Evolutionary conservation across 1,140 invertebrate genomes (phyloP).

Genomic region (Notospermus geniculatus): DNA sequence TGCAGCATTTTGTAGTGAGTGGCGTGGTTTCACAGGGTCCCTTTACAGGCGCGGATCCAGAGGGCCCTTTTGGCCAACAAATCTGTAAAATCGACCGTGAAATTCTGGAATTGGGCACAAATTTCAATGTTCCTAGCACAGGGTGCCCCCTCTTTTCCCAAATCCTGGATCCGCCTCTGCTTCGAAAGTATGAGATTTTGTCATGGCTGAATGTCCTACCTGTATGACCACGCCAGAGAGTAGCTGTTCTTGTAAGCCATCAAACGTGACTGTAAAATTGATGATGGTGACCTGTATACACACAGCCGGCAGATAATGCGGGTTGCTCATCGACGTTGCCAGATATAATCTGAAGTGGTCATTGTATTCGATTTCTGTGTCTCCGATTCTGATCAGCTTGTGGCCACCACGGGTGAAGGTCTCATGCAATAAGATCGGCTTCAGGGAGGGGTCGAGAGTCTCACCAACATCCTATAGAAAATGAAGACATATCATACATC

Average conservation of each 20-base stretch:
- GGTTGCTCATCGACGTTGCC: slow-evolving; percentile 50
- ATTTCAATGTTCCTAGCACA: too few relatives aligned
- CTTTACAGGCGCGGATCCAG: too few relatives aligned
- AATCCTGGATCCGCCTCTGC: too few relatives aligned
- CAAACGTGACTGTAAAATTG: slow-evolving; percentile 56
- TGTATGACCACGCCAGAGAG: slow-evolving; percentile 51
- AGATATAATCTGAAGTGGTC: slow-evolving; percentile 55
- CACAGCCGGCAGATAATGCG: slow-evolving; percentile 50
- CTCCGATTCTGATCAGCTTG: slow-evolving; percentile 51
- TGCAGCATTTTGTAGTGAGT: too few relatives aligned
- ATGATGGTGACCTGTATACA: slow-evolving; percentile 52
- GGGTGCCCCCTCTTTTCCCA: too few relatives aligned
- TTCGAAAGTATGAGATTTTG: too few relatives aligned
- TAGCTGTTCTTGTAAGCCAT: slow-evolving; percentile 54
- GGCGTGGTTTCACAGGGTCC: too few relatives aligned
- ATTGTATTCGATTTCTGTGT: slow-evolving; percentile 55
- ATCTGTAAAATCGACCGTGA: too few relatives aligned
- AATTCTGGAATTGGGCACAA: too few relatives aligned
- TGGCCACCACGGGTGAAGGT: slow-evolving; percentile 46
- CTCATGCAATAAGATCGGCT: slow-evolving; percentile 49
- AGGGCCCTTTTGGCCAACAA: too few relatives aligned
- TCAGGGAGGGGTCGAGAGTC: slow-evolving; percentile 46
- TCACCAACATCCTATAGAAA: slow-evolving; percentile 45
- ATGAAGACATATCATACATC: background rate
- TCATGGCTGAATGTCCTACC: slow-evolving; percentile 17